These are phyloP conservation scores for Galemys pyrenaicus DNA, from an alignment of 2,113 vertebrate species.

Conservation along the genomic window DNA sequence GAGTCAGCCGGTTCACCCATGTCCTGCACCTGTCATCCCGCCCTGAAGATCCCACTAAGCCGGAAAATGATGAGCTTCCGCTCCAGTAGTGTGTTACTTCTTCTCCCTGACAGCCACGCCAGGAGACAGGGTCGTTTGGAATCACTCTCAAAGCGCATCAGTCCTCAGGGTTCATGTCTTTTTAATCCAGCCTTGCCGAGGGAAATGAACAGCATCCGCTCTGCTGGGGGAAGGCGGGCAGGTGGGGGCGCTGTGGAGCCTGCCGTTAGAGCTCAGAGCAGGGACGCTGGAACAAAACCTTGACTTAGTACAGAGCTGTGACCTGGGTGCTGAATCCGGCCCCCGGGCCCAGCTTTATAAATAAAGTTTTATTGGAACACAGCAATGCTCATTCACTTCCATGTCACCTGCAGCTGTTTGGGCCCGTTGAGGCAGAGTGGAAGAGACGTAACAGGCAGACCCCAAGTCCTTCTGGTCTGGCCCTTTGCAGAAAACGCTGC, in stretches of 20 bases:
- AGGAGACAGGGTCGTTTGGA: background rate
- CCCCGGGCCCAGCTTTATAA: background rate
- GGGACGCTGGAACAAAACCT: background rate
- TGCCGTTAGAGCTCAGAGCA: background rate
- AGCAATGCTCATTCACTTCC: accelerated
- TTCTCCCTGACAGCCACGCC: background rate
- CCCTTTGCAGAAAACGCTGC: too few species aligned
- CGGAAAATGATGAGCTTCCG: background rate
- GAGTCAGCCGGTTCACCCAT: background rate
- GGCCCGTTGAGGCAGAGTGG: background rate
- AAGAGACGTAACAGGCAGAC: background rate
- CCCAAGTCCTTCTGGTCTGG: too few species aligned
- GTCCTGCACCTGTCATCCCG: background rate
- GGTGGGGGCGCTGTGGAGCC: background rate
- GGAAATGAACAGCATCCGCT: accelerated
- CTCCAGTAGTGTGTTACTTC: background rate
- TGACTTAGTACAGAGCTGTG: background rate
- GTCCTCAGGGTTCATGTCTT: background rate
- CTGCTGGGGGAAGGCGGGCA: accelerated
- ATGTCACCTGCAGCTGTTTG: background rate
- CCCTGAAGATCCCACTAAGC: accelerated
- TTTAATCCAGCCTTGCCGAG: background rate
- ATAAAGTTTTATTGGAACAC: constrained; percentile 30
- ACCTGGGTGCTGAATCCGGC: too few species aligned
- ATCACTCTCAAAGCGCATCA: background rate